Evolutionary conservation across 2,113 vertebrate genomes (phyloP).

Genomic region (Gnathonemus longibarbis): DNA sequence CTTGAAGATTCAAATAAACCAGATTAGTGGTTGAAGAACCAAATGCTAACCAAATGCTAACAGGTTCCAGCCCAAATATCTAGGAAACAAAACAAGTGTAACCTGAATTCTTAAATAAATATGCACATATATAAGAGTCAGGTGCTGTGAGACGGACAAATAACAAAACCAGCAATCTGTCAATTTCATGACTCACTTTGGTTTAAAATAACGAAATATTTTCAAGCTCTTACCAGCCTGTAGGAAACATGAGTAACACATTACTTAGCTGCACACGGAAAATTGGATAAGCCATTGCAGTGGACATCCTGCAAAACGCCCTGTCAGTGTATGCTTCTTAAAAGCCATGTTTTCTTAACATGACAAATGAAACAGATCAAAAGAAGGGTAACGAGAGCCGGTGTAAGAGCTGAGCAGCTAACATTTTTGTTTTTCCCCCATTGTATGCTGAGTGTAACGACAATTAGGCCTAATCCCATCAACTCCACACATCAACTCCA

Average conservation of each 20-base stretch:
- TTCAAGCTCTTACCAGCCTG: neutral
- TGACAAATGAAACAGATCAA: slow-evolving; percentile 7
- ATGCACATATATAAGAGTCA: neutral
- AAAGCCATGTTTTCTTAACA: neutral
- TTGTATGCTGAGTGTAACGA: neutral
- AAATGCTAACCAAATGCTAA: neutral
- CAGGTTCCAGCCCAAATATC: neutral
- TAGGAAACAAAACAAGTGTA: neutral
- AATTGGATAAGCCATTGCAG: neutral
- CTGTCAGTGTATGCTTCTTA: neutral
- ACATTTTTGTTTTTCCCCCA: neutral
- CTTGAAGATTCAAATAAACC: neutral
- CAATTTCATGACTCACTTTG: neutral
- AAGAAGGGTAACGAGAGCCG: neutral
- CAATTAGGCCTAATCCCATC: neutral
- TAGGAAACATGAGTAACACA: neutral
- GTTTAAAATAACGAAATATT: neutral
- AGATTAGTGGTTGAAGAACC: neutral
- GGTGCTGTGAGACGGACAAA: neutral
- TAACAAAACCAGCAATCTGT: neutral
- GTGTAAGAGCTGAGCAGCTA: neutral
- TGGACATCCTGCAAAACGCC: neutral
- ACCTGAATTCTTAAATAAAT: neutral
- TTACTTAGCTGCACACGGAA: neutral
- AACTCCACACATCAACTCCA: neutral